Base-by-base conservation (phyloP, 2,797 vertebrate genomes). In the Coregonus suidteri region DNA sequence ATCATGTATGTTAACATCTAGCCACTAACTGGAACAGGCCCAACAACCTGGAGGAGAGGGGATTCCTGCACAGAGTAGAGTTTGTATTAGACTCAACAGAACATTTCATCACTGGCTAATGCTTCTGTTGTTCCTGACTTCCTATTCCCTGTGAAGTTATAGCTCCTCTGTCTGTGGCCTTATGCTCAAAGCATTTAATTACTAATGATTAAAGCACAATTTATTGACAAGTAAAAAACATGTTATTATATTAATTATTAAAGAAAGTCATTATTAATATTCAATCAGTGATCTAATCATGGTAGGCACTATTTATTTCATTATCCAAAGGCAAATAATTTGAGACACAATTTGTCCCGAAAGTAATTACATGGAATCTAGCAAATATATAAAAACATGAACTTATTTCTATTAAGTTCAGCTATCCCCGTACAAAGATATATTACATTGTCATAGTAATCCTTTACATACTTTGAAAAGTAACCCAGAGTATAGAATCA, bases 1-100 rank as follows among this genome's bases (percentile, higher is more conserved):
- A 88, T 84, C 62, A 87, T 84, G 74, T 3, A 72, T 78, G 83
- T 84, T 84, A 90, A 91, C 89, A 86, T 90, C 88, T 88, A 79
- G 82, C 85, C 35, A 71, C 89, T 85, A 81, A 84, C 87, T 87
- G 85, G 90, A 85, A 67, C 75, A 83, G 81, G 79, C 72, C 56
- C 64, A 73, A 14, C 62, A 64, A 88, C 89, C 91, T 84, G 73
- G 31, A 88, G 90, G 85, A 72, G 25, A 82, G 87, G 79, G 79
- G 80, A 80, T 88, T 66, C 74, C 79, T 87, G 86, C 80, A 90
- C 84, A 90, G 83, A 83, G 86, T 81, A 83, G 89, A 84, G 65
- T 83, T 53, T 65, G 9, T 79, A 79, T 74, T 70, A 71, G 71
- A 73, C 68, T 90, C 82, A 85, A 89, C 85, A 71, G 79, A 81